Percentiles rank a stretch among this genome's conserved stretches.
Evolutionary conservation across 1,140 invertebrate species (phyloP).

Genomic region (Macrostomum lignano): DNA sequence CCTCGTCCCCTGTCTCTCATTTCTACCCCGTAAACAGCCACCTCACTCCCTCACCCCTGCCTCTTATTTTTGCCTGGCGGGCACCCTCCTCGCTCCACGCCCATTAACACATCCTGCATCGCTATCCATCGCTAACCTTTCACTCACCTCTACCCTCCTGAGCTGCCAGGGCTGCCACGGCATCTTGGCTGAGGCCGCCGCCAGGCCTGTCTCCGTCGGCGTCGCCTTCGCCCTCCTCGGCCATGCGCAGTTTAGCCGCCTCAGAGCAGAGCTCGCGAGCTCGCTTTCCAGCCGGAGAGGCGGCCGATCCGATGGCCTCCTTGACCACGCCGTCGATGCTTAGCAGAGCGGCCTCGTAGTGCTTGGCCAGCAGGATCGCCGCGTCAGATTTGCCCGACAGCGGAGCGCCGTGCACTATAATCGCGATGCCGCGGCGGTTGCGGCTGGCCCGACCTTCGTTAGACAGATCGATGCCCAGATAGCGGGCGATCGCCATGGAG

Average conservation of each 20-base stretch:
- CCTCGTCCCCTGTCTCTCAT: too few species aligned
- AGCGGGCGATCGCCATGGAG: constrained; percentile 22
- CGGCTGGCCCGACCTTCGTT: constrained; percentile 23
- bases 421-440: constrained; percentile 20
- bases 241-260: constrained; percentile 13
- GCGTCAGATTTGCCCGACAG: constrained; percentile 14
- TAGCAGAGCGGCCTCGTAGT: constrained; percentile 22
- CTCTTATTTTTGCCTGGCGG: too few species aligned
- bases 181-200: too few species aligned
- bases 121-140: too few species aligned
- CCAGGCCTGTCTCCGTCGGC: too few species aligned
- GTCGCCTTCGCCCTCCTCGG: constrained; percentile 14
- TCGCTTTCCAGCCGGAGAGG: constrained; percentile 15
- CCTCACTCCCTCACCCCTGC: too few species aligned
- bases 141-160: too few species aligned
- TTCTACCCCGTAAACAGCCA: too few species aligned
- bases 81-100: too few species aligned
- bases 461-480: constrained; percentile 25
- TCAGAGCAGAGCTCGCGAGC: constrained; percentile 22
- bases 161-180: too few species aligned
- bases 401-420: constrained; percentile 25
- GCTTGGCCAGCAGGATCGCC: constrained; percentile 14
- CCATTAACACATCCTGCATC: too few species aligned
- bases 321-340: constrained; percentile 21
- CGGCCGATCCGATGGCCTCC: constrained; percentile 23